phyloP scores from a whole-genome alignment of 2,888 invertebrate genomes.

The Mimachlamys varia region DNA sequence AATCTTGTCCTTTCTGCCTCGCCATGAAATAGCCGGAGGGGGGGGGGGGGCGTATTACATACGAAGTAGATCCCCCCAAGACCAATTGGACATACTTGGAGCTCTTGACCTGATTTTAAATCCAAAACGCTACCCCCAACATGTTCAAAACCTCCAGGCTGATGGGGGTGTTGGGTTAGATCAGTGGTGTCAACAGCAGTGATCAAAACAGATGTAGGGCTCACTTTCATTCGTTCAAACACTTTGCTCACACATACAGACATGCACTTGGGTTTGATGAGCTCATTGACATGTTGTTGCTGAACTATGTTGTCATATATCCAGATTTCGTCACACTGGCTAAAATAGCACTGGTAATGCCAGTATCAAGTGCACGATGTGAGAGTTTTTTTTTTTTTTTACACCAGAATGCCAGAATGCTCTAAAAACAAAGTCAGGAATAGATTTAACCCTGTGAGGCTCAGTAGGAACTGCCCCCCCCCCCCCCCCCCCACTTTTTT shows the following conservation, averaged over 20 bases:
- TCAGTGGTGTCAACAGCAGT: neutral
- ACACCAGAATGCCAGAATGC: no score
- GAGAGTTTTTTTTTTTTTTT: slow-evolving; percentile 51
- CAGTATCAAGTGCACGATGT: slow-evolving; percentile 57
- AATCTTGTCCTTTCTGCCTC: no score
- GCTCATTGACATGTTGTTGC: slow-evolving; percentile 44
- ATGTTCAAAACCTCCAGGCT: neutral
- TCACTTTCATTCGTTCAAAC: slow-evolving; percentile 50
- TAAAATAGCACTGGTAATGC: slow-evolving; percentile 49
- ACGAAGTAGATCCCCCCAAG: slow-evolving; percentile 38
- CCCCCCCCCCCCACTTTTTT: slow-evolving; percentile 46
- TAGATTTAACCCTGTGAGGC: slow-evolving; percentile 51
- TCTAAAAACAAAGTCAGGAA: slow-evolving; percentile 54
- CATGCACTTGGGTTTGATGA: slow-evolving; percentile 42
- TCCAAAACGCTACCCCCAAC: slow-evolving; percentile 50
- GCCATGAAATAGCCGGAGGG: no score
- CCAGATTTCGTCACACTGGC: slow-evolving; percentile 52
- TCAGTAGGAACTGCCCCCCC: slow-evolving; percentile 47
- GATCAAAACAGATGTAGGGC: slow-evolving; percentile 43
- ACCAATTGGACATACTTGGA: slow-evolving; percentile 39
- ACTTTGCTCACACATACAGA: slow-evolving; percentile 44
- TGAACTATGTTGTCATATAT: slow-evolving; percentile 44
- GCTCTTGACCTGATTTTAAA: slow-evolving; percentile 48
- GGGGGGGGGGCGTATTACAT: no score
- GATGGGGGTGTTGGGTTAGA: slow-evolving; percentile 42